A percentile compares a stretch with the other conserved stretches of the same genome.
Evolutionary conservation across 2,113 vertebrate species (phyloP).

Genomic region (Physeter macrocephalus): DNA sequence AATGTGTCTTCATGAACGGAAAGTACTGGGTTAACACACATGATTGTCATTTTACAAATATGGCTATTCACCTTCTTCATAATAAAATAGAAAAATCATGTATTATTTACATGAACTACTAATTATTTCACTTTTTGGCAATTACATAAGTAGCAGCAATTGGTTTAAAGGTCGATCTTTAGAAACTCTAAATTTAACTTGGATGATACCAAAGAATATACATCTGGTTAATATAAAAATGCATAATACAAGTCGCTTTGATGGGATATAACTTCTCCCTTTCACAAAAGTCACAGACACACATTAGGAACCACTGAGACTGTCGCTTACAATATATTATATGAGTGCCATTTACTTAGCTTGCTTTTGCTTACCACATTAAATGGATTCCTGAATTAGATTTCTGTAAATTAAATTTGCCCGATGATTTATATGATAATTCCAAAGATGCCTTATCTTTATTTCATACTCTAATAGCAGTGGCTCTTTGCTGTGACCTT

Average conservation of each 20-base stretch:
- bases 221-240: constrained; percentile 15
- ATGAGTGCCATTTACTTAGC: neutral
- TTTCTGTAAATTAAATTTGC: neutral
- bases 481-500: neutral
- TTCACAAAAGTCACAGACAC: constrained; percentile 14
- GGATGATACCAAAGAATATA: neutral
- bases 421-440: neutral
- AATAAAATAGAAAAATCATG: constrained; percentile 76
- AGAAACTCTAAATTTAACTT: constrained; percentile 57
- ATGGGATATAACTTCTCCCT: neutral
- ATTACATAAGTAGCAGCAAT: constrained; percentile 83
- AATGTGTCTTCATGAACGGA: constrained; percentile 80
- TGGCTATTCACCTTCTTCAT: constrained; percentile 76
- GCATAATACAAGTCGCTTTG: constrained; percentile 36
- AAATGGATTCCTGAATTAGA: neutral
- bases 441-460: neutral
- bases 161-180: constrained; percentile 74
- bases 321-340: neutral
- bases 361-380: neutral
- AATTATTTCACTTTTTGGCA: constrained; percentile 81
- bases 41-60: constrained; percentile 89
- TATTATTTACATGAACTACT: constrained; percentile 80
- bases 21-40: constrained; percentile 71
- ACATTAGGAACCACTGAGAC: neutral
- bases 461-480: neutral